Base-by-base conservation (phyloP, 35 echinoderm and acorn worm species). In the Heliocidaris tuberculata region DNA sequence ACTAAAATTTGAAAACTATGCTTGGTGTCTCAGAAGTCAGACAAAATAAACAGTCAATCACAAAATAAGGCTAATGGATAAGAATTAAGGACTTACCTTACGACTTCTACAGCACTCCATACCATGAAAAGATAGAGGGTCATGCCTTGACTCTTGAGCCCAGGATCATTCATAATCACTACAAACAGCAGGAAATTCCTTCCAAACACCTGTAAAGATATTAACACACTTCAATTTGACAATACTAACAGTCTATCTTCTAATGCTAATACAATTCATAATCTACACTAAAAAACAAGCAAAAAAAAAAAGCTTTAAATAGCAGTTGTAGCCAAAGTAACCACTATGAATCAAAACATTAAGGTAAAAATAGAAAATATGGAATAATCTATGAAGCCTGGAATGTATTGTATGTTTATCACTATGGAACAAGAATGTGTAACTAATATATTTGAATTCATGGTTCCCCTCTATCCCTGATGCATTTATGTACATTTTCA, bases 61-160 rank as follows among this genome's bases (percentile, higher is more conserved):
- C 0, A 56, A 9, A 15, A 56, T 56, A 13, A 78, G 65, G 7
- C 3, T 78, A 19, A 78, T 21, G 7, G 4, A 71, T 71, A 78
- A 78, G 21, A 7, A 78, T 17, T 6, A 27, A 2, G 2, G 16
- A 24, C 90, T 94, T 92, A 99, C 98, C 98, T 99, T 31, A 99
- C 89, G 6, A 99, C 88, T 89, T 99, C 98, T 30, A 97, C 93
- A 47, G 97, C 50, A 94, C 97, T 99, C 98, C 98, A 99, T 48
- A 99, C 93, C 8, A 99, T 61, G 71, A 97, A 97, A 9, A 97
- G 88, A 59, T 97, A 99, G 88, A 95, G 96, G 31, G 97, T 96
- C 78, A 97, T 96, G 16, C 97, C 96, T 32, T 99, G 88, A 5
- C 31, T 27, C 31, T 96, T 93, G 32, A 99, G 60, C 16, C 90